Evolutionary conservation across 53 echinoderm and acorn worm genomes (phyloP).

Genomic region (Paracentrotus lividus): DNA sequence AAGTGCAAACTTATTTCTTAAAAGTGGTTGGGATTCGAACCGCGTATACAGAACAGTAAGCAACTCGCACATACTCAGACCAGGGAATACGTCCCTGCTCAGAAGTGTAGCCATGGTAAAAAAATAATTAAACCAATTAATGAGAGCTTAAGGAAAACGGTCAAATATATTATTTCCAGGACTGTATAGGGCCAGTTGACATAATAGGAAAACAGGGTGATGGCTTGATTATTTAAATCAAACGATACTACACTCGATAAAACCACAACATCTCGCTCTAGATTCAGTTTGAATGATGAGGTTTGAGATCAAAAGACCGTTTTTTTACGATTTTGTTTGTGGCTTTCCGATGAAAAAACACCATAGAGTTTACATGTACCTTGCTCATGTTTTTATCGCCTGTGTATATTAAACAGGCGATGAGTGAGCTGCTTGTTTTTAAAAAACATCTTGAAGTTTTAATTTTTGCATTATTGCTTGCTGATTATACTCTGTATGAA

Average conservation of each 20-base stretch:
- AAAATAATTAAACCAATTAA: no score
- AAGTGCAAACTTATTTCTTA: no score
- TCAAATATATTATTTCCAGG: no score
- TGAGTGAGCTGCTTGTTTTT: slow-evolving; percentile 12
- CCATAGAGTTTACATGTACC: background rate
- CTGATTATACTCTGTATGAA: no score
- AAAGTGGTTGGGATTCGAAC: no score
- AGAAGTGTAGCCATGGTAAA: no score
- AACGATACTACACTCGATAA: background rate
- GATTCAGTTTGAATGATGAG: background rate
- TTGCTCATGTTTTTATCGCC: slow-evolving; percentile 30
- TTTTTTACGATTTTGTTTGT: slow-evolving; percentile 33
- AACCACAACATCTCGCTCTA: background rate
- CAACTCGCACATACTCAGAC: no score
- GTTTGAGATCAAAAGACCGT: background rate
- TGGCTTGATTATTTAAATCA: background rate
- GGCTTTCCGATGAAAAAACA: background rate
- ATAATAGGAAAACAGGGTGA: background rate
- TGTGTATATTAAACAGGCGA: background rate
- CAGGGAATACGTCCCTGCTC: no score
- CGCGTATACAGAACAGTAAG: no score
- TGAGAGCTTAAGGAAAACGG: no score
- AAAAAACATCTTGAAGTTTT: background rate
- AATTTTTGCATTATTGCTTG: background rate
- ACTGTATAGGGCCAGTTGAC: no score